phyloP scores from a whole-genome alignment of 1,140 invertebrate species.

The Periplaneta americana region DNA sequence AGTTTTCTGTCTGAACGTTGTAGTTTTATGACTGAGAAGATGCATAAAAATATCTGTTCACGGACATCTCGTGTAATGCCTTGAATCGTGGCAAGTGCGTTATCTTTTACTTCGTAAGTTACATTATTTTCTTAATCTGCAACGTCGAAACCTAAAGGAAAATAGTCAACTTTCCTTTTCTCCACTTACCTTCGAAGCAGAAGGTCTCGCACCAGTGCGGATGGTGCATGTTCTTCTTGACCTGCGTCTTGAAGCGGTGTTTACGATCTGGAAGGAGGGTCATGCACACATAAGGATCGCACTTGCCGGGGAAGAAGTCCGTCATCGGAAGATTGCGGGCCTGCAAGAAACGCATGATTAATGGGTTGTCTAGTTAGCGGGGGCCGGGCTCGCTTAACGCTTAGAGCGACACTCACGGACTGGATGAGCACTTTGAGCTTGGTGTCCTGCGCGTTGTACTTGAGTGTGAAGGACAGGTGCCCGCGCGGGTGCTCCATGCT shows the following conservation, averaged over 20 bases:
- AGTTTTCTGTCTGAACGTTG: too few relatives aligned
- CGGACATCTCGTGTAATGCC: too few relatives aligned
- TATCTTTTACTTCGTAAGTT: too few relatives aligned
- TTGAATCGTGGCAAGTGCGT: too few relatives aligned
- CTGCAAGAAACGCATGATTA: constrained; percentile 44
- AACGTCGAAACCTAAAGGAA: too few relatives aligned
- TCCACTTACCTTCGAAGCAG: constrained; percentile 85
- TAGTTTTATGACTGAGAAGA: too few relatives aligned
- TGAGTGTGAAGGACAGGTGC: constrained; percentile 89
- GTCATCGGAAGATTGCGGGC: constrained; percentile 91
- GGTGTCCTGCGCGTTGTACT: constrained; percentile 92
- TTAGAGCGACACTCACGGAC: constrained; percentile 57
- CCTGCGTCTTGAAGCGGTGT: constrained; percentile 92
- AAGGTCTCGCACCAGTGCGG: constrained; percentile 97
- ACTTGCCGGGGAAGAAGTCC: constrained; percentile 84
- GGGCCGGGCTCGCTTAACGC: not conserved
- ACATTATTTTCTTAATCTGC: too few relatives aligned
- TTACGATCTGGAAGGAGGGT: constrained; percentile 93
- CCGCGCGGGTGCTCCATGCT: constrained; percentile 36
- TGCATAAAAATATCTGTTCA: too few relatives aligned
- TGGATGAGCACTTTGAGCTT: constrained; percentile 87
- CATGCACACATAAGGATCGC: constrained; percentile 87
- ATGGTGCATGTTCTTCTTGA: constrained; percentile 90
- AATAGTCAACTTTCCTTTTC: too few relatives aligned
- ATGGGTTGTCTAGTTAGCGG: too few relatives aligned